A percentile compares a stretch with the other conserved stretches of the same genome.
phyloP scores from a whole-genome alignment of 1,140 invertebrate species.

The Psix sp. region DNA sequence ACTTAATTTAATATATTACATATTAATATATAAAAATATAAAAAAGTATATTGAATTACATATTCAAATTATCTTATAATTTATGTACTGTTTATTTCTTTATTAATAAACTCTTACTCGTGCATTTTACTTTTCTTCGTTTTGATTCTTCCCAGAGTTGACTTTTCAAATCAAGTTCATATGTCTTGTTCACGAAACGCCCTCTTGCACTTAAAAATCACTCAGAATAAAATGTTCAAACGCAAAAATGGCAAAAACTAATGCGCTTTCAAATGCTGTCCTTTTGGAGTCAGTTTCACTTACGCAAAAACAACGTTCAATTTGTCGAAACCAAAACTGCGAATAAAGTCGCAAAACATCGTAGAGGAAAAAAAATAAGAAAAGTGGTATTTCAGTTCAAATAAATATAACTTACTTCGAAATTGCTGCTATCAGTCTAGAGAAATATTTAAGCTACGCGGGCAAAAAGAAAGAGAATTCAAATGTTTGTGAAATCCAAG shows the following conservation, averaged over 20 bases:
- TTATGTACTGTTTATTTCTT: no score
- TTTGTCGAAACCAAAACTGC: not conserved
- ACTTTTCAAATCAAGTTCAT: slow-evolving; percentile 27
- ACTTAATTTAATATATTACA: no score
- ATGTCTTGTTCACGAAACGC: slow-evolving; percentile 32
- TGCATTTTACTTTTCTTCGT: slow-evolving; percentile 37
- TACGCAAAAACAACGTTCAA: slow-evolving; percentile 2
- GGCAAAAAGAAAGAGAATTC: slow-evolving; percentile 37
- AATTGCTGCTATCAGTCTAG: slow-evolving; percentile 17
- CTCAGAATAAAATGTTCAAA: slow-evolving; percentile 46
- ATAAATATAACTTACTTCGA: no score
- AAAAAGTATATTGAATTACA: no score
- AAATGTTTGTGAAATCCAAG: slow-evolving; percentile 23
- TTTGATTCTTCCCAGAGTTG: slow-evolving; percentile 35
- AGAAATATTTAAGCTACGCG: slow-evolving; percentile 32
- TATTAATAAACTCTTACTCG: no score
- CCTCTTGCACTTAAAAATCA: slow-evolving; percentile 50
- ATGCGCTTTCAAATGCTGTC: slow-evolving; percentile 3
- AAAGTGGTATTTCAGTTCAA: slow-evolving; percentile 2
- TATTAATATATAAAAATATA: no score
- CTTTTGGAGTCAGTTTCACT: not conserved
- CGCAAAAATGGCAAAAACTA: slow-evolving; percentile 27
- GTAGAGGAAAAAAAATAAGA: slow-evolving; percentile 3
- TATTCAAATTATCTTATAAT: no score
- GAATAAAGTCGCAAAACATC: not conserved